Conservation (phyloP, 2,797 vertebrate genomes). For the Alfaro cultratus region DNA sequence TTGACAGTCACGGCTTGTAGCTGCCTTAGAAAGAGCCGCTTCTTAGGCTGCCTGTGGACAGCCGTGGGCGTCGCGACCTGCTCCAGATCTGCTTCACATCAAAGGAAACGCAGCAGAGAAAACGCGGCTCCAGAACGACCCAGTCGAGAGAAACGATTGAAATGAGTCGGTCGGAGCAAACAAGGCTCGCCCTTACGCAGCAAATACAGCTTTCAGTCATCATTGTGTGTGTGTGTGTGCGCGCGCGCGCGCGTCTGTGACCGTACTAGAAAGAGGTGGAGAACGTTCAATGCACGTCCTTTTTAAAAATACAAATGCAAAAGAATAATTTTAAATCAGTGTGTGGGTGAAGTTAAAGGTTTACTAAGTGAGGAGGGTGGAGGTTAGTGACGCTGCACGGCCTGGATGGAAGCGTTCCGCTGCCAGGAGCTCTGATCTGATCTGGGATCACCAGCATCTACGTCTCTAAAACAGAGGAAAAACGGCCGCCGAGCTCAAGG, state of each 20-base stretch:
- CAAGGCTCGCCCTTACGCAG: conserved; percentile 72
- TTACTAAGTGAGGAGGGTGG: neutral
- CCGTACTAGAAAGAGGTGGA: neutral
- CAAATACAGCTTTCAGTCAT: conserved; percentile 53
- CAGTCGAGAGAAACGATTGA: neutral
- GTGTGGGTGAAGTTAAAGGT: neutral
- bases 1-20: conserved; percentile 9
- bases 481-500: conserved; percentile 18
- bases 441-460: conserved; percentile 47
- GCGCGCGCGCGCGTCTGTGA: neutral
- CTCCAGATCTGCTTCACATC: neutral
- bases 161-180: conserved; percentile 28
- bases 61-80: neutral
- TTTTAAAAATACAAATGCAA: neutral
- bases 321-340: neutral
- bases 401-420: conserved; percentile 3
- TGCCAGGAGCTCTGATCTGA: conserved; percentile 23
- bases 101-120: neutral
- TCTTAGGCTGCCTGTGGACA: neutral
- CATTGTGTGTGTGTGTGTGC: conserved; percentile 29
- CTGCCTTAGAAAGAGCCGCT: neutral
- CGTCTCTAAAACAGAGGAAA: conserved; percentile 38
- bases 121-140: neutral
- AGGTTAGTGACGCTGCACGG: conserved; percentile 38
- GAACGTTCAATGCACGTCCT: neutral